Base-by-base conservation (phyloP, 1,140 invertebrate genomes). In the Drosophila subpulchrella region DNA sequence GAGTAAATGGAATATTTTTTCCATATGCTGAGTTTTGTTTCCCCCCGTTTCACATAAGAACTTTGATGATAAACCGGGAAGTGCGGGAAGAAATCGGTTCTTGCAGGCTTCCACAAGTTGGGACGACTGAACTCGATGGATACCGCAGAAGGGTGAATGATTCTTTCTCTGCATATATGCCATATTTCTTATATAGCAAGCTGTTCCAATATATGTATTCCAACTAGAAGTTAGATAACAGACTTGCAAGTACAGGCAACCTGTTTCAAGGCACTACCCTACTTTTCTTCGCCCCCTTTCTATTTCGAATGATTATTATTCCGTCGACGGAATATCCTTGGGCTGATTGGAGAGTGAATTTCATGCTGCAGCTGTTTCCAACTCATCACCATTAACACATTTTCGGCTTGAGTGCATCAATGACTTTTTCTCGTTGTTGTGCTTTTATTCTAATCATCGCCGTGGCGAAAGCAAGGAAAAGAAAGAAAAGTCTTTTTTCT, bases 381-480 rank as follows among this genome's bases (percentile, higher is more conserved):
- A 83, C 88, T 76, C 84, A 89, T 86, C 83, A 88, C 71, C 83
- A 86, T 86, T 88, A 86, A 83, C 79, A 88, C 83, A 89, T 83
- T 86, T 86, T 79, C 84, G 53, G 79, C 83, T 88, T 88, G 79
- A 89, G 41, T 88, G 83, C 75, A 82, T 79, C 79, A 58, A 50
- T 66, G 75, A 50, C 63, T 65, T 66, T 70, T 62, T 70, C 59
- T 62, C 53, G 44, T 58, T 39, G 44, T 42, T 48, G 11, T 8
- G 27, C 48, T 36, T 59, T 58, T 15, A 3, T 71, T 79, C 63
- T 75, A 83, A 83, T 70, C 80, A 83, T 62, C 75, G 59, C 13
- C 34, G 15, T 12, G 4, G 51, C 54, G 41, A 44, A 42, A 39
- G 38, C 10, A 44, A 47, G 6, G 13, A 15, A 48, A 56, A 10